Evolutionary conservation across 2,797 vertebrate species (phyloP).

Genomic region (Ptychadena robeensis): DNA sequence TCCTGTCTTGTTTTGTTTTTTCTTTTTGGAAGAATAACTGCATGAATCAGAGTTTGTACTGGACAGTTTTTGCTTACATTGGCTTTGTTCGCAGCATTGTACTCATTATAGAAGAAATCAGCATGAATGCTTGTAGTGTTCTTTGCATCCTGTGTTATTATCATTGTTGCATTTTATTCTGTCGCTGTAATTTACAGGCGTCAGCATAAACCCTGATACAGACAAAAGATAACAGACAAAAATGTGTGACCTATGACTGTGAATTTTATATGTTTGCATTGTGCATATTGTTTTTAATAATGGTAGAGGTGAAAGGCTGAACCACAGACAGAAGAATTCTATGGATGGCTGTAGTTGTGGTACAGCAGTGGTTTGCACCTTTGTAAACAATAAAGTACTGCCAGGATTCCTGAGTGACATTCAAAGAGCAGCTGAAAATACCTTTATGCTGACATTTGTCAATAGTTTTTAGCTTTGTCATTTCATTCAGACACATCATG

Average conservation of each 20-base stretch:
- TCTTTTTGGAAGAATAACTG: conserved; percentile 21
- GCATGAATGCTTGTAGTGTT: conserved; percentile 47
- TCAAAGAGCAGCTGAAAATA: too few relatives aligned
- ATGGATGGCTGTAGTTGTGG: too few relatives aligned
- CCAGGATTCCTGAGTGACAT: too few relatives aligned
- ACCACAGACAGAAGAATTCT: too few relatives aligned
- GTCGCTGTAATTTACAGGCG: not conserved
- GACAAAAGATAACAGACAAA: not conserved
- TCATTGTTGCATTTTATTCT: conserved; percentile 25
- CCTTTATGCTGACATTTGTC: too few relatives aligned
- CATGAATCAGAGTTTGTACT: conserved; percentile 52
- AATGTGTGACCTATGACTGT: not conserved
- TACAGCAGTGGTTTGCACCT: too few relatives aligned
- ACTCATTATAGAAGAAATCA: conserved; percentile 17
- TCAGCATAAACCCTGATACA: not conserved
- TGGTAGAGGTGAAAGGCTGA: not conserved
- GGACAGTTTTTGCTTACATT: conserved; percentile 33
- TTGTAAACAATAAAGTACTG: too few relatives aligned
- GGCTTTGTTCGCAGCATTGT: conserved; percentile 24
- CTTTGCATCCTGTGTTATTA: conserved; percentile 16
- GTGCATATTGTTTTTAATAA: not conserved
- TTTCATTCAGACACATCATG: too few relatives aligned
- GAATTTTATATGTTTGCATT: not conserved
- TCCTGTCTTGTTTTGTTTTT: not conserved
- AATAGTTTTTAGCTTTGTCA: too few relatives aligned